phyloP scores from a whole-genome alignment of 2,888 invertebrate species.

The Sesia apiformis region DNA sequence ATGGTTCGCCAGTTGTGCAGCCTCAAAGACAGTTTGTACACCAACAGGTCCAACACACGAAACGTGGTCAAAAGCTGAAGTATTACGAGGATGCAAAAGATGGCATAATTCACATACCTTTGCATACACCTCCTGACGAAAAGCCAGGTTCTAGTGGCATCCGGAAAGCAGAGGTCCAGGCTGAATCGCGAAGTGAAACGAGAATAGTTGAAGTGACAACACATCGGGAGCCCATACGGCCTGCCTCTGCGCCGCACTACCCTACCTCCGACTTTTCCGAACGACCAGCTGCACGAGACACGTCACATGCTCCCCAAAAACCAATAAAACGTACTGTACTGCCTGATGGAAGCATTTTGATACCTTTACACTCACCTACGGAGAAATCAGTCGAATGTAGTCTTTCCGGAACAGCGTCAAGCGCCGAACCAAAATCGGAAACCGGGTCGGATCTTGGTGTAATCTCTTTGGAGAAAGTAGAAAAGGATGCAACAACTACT shows the following conservation, averaged over 20 bases:
- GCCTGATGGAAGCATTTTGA: constrained; percentile 75
- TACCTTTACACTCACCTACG: constrained; percentile 69
- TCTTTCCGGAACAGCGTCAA: constrained; percentile 9
- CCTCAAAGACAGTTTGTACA: constrained; percentile 23
- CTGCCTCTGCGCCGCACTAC: constrained; percentile 28
- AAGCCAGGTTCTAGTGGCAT: constrained; percentile 35
- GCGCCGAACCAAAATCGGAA: background rate
- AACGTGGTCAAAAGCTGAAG: constrained; percentile 48
- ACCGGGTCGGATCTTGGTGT: background rate
- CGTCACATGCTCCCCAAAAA: constrained; percentile 38
- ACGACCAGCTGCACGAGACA: background rate
- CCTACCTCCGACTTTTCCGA: constrained; percentile 19
- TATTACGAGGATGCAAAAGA: constrained; percentile 79
- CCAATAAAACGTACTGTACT: constrained; percentile 47
- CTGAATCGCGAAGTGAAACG: background rate
- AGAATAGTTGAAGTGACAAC: background rate
- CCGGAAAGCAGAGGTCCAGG: background rate
- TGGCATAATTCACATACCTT: constrained; percentile 81
- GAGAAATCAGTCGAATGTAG: constrained; percentile 29
- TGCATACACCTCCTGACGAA: constrained; percentile 84
- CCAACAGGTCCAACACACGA: constrained; percentile 1
- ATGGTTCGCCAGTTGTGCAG: constrained; percentile 41
- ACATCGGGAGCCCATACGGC: constrained; percentile 17
- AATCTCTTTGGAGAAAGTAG: background rate
- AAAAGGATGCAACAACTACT: background rate